A percentile compares a stretch with the other conserved stretches of the same genome.
These are phyloP conservation scores for Bubalus kerabau DNA, from an alignment of 2,113 vertebrate genomes.

Conservation along the genomic window DNA sequence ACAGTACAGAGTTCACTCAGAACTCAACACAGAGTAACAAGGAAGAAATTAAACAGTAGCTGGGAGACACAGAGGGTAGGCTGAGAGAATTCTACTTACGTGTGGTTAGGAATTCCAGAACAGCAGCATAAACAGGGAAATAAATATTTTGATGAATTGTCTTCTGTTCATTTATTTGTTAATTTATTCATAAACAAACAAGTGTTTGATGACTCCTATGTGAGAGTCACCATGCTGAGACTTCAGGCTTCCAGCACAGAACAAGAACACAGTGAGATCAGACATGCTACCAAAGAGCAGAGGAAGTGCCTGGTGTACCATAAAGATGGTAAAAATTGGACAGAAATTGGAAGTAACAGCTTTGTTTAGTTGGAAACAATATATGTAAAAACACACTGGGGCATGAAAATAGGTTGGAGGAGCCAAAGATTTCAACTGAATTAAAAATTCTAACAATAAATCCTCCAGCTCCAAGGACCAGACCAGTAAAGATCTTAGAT, in stretches of 20 bases:
- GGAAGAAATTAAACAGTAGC: not conserved
- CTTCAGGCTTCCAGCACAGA: not conserved
- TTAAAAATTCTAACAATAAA: slow-evolving; percentile 38
- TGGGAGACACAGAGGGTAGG: not conserved
- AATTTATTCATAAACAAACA: not conserved
- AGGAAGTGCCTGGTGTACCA: not conserved
- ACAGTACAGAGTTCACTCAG: not conserved
- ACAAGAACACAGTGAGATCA: not conserved
- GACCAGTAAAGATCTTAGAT: not conserved
- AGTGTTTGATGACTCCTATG: not conserved
- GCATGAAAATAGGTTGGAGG: not conserved
- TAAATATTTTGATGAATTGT: not conserved
- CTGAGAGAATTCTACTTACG: not conserved
- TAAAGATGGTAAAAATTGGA: not conserved
- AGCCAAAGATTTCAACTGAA: slow-evolving; percentile 4
- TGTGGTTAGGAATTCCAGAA: not conserved
- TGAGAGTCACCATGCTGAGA: not conserved
- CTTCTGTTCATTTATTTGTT: not conserved
- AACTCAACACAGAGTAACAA: not conserved
- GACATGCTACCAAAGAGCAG: not conserved
- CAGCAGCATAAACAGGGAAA: not conserved
- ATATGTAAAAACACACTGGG: not conserved
- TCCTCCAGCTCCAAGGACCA: not conserved
- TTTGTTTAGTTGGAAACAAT: not conserved
- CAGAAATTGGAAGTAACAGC: not conserved